phyloP scores from a whole-genome alignment of 2,888 invertebrate genomes.

The Epirrhoe alternata region DNA sequence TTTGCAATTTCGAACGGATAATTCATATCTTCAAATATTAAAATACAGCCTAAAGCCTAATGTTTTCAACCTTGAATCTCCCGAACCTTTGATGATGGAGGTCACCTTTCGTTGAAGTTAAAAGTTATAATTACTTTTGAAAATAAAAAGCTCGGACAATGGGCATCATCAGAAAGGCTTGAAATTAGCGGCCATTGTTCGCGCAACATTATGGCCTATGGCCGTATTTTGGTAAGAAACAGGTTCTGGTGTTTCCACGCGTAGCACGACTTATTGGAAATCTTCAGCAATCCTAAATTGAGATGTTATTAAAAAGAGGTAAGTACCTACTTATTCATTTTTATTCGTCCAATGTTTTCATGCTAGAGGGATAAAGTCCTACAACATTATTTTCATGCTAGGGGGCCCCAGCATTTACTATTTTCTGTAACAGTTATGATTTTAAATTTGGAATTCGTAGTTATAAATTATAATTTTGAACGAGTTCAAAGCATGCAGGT shows the following conservation, averaged over 20 bases:
- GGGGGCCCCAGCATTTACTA: too few relatives aligned
- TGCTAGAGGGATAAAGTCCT: neutral
- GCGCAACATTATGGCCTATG: slow-evolving; percentile 22
- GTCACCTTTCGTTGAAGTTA: slow-evolving; percentile 43
- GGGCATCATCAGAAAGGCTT: slow-evolving; percentile 38
- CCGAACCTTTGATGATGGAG: slow-evolving; percentile 44
- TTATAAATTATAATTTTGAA: neutral
- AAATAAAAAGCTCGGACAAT: slow-evolving; percentile 42
- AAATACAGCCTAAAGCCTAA: slow-evolving; percentile 11
- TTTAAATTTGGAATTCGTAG: too few relatives aligned
- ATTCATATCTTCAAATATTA: slow-evolving; percentile 29
- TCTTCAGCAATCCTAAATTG: too few relatives aligned
- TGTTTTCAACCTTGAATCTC: slow-evolving; percentile 24
- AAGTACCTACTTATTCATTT: neutral
- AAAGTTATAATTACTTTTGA: slow-evolving; percentile 45
- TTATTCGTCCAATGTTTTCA: neutral
- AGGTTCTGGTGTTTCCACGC: neutral
- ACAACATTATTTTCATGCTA: too few relatives aligned
- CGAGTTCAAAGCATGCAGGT: neutral
- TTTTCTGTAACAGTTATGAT: too few relatives aligned
- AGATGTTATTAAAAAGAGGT: too few relatives aligned
- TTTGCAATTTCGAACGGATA: slow-evolving; percentile 7
- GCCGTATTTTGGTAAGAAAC: slow-evolving; percentile 3
- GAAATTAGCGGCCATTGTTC: slow-evolving; percentile 45
- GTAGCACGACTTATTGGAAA: neutral